These are phyloP conservation scores for Phaonia tiefii DNA, from an alignment of 2,888 invertebrate genomes.

Conservation along the genomic window DNA sequence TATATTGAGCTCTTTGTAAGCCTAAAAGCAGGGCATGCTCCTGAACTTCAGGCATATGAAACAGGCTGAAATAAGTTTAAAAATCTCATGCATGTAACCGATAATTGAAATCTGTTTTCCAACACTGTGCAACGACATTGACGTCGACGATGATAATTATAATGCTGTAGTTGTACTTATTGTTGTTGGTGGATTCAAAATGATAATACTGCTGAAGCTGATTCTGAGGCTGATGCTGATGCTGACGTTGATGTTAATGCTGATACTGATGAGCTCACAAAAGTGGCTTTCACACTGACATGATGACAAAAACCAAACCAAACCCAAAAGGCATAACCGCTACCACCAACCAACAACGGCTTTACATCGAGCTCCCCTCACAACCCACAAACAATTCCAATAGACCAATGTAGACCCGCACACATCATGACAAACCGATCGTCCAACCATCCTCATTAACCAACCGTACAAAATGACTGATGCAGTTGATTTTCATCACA, in stretches of 20 bases:
- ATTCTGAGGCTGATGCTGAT: not conserved
- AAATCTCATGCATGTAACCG: too few species aligned
- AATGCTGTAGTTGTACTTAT: not conserved
- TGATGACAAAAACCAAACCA: conserved; percentile 18
- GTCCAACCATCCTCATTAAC: conserved; percentile 3
- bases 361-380: not conserved
- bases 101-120: too few species aligned
- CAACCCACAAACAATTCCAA: not conserved
- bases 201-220: not conserved
- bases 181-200: not conserved
- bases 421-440: conserved; percentile 55
- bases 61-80: too few species aligned
- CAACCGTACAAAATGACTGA: conserved; percentile 41
- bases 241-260: not conserved
- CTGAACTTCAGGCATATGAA: too few species aligned
- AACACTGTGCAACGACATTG: not conserved
- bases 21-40: too few species aligned
- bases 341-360: conserved; percentile 50
- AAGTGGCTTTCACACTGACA: conserved; percentile 19
- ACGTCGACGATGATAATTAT: not conserved
- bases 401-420: conserved; percentile 38
- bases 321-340: conserved; percentile 52
- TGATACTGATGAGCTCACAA: conserved; percentile 31
- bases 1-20: too few species aligned
- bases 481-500: conserved; percentile 13